These are phyloP conservation scores for Chymomyza fuscimana DNA, from an alignment of 2,888 invertebrate species.

Conservation along the genomic window DNA sequence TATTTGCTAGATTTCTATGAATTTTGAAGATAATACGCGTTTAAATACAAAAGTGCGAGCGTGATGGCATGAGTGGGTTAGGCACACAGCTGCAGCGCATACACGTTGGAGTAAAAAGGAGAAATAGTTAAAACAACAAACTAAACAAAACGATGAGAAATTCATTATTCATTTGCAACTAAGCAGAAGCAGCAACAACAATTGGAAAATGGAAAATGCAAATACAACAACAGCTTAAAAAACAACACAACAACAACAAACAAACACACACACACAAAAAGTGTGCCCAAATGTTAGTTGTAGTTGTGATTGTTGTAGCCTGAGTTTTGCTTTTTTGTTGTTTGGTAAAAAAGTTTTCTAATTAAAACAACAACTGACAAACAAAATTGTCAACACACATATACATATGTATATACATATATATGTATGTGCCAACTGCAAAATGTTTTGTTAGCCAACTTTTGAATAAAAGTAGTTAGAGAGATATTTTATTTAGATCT, in stretches of 20 bases:
- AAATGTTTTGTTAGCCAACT: conserved; percentile 70
- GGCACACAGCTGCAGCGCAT: not conserved
- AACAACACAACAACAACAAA: not conserved
- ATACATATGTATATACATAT: conserved; percentile 15
- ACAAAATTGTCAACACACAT: conserved; percentile 70
- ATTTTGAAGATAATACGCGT: not conserved
- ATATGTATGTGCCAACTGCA: conserved; percentile 61
- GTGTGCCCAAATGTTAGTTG: conserved; percentile 2
- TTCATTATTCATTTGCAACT: conserved; percentile 68
- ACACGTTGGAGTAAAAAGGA: not conserved
- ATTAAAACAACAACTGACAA: conserved; percentile 75
- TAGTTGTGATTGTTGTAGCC: not conserved
- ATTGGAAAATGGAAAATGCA: conserved; percentile 47
- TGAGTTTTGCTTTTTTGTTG: conserved; percentile 64
- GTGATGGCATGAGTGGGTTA: conserved; percentile 1
- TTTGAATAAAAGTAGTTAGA: conserved; percentile 34
- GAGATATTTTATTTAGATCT: not conserved
- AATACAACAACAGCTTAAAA: conserved; percentile 46
- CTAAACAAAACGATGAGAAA: conserved; percentile 50
- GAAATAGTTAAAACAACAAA: conserved; percentile 25
- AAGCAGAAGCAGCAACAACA: conserved; percentile 8
- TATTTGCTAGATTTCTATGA: not conserved
- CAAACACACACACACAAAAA: conserved; percentile 1
- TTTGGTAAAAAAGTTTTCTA: conserved; percentile 72
- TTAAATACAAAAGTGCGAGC: conserved; percentile 1